A percentile compares a stretch with the other conserved stretches of the same genome.
phyloP scores from a whole-genome alignment of 2,888 invertebrate species.

The Cyrtodaria siliqua region DNA sequence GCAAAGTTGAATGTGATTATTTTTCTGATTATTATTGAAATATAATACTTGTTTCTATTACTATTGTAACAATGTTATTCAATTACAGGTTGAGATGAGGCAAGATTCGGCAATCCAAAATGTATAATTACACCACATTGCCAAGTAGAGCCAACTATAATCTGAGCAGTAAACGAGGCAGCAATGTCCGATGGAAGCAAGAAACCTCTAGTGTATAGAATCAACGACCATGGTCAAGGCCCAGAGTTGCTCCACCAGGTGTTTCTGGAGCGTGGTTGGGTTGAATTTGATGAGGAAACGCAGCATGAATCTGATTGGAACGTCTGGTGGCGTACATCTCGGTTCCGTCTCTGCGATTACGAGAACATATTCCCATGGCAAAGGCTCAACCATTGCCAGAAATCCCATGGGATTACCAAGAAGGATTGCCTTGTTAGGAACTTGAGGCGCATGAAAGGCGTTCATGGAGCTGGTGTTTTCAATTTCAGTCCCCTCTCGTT shows the following conservation, averaged over 20 bases:
- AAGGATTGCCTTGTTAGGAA: conserved; percentile 93
- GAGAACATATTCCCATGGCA: conserved; percentile 82
- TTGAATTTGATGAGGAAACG: conserved; percentile 90
- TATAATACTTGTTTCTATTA: too few relatives aligned
- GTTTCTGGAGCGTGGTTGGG: conserved; percentile 93
- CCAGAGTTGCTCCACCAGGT: conserved; percentile 88
- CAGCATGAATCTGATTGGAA: conserved; percentile 89
- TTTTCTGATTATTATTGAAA: too few relatives aligned
- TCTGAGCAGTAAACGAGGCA: neutral
- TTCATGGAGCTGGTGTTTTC: conserved; percentile 90
- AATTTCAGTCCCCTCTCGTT: conserved; percentile 95
- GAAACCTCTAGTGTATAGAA: conserved; percentile 77
- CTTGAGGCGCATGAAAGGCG: conserved; percentile 91
- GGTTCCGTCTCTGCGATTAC: conserved; percentile 88
- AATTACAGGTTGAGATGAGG: too few relatives aligned
- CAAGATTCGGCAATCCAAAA: too few relatives aligned
- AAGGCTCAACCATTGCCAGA: conserved; percentile 92
- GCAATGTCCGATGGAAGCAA: conserved; percentile 53
- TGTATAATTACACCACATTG: too few relatives aligned
- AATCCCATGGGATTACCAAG: conserved; percentile 91
- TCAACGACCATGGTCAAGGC: conserved; percentile 83
- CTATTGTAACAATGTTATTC: too few relatives aligned
- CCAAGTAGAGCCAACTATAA: too few relatives aligned
- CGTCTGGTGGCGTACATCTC: conserved; percentile 93
- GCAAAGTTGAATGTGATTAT: too few relatives aligned